Base-by-base conservation (phyloP, 2,113 vertebrate genomes). In the Neolamprologus hecqui region DNA sequence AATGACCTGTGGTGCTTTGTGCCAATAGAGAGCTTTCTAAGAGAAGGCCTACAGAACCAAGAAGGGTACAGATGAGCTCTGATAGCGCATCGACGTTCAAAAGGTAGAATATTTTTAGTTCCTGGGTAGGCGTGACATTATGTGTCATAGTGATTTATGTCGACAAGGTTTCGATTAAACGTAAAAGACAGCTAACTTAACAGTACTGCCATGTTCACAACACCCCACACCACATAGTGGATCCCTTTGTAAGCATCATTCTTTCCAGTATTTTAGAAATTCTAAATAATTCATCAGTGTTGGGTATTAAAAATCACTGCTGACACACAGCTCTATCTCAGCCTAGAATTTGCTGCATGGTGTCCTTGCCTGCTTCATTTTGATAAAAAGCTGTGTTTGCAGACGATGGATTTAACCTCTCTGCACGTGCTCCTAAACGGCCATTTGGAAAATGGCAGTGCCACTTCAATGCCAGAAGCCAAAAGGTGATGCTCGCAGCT, bases 401-500 rank as follows among this genome's bases (percentile, higher is more conserved):
- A 5, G 37, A 90, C 88, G 79, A 95, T 83, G 84, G 92, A 94
- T 93, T 81, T 83, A 83, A 94, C 85, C 87, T 83, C 88, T 91
- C 88, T 19, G 68, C 88, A 84, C 33, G 13, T 86, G 90, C 89
- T 80, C 75, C 73, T 92, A 94, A 95, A 95, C 31, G 89, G 92
- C 88, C 86, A 86, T 93, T 93, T 92, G 94, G 90, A 92, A 95
- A 95, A 93, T 86, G 93, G 70, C 79, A 51, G 81, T 81, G 89
- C 90, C 91, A 92, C 90, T 92, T 92, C 91, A 91, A 87, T 88
- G 92, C 91, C 92, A 94, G 80, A 84, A 95, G 90, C 89, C 94
- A 92, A 95, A 92, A 96, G 93, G 93, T 95, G 95, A 95, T 35
- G 90, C 91, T 65, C 33, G 75, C 91, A 35, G 86, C 86, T 92